Evolutionary conservation across 2,113 vertebrate species (phyloP).

Genomic region (Mesitornis unicolor): DNA sequence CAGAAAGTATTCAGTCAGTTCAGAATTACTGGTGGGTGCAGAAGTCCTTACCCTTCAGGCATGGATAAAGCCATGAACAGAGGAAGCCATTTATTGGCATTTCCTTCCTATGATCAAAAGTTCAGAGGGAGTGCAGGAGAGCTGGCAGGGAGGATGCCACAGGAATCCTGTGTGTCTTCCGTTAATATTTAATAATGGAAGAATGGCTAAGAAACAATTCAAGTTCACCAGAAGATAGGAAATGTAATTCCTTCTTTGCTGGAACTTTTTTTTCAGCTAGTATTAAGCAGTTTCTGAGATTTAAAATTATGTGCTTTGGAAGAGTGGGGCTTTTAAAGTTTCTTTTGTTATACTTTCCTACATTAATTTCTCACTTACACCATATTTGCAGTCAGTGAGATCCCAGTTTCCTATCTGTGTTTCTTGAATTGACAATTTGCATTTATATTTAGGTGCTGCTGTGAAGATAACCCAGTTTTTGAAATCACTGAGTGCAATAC

Average conservation of each 20-base stretch:
- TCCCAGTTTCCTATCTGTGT: neutral
- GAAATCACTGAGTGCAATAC: neutral
- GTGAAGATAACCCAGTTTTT: neutral
- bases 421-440: neutral
- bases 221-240: neutral
- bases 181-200: neutral
- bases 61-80: neutral
- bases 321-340: neutral
- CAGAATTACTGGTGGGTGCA: neutral
- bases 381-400: neutral
- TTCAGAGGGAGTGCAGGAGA: neutral
- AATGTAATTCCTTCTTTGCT: neutral
- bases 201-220: neutral
- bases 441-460: neutral
- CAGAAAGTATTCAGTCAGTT: neutral
- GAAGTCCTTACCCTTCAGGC: neutral
- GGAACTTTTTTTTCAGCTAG: neutral
- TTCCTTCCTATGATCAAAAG: neutral
- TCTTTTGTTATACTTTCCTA: neutral
- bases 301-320: neutral
- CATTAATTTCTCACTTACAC: neutral
- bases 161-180: neutral
- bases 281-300: neutral
- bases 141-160: neutral
- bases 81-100: neutral